Conservation (phyloP, 2,888 invertebrate species). For the Rhimphoctona megacephalus region DNA sequence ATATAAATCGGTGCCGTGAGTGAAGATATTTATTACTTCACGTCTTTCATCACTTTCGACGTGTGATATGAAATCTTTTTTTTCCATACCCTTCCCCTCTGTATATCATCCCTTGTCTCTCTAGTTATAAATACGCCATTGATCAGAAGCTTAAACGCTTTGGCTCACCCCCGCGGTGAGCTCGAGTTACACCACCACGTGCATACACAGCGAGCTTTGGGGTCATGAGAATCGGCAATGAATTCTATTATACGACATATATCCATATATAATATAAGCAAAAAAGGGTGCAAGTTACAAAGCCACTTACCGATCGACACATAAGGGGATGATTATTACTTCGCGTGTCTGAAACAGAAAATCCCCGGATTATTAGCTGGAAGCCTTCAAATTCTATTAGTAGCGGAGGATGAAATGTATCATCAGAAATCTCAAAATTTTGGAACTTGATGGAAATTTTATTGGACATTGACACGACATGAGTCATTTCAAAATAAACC, state of each 20-base stretch:
- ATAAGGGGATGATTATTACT: constrained; percentile 20
- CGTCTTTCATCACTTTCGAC: not conserved
- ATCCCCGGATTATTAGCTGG: constrained; percentile 37
- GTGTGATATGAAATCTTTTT: not conserved
- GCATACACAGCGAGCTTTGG: constrained; percentile 1
- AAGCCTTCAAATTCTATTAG: constrained; percentile 3
- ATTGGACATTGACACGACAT: not conserved
- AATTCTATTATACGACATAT: constrained; percentile 33
- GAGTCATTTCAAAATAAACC: not conserved
- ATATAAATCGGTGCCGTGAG: not conserved
- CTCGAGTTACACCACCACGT: constrained; percentile 46
- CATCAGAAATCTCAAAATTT: not conserved
- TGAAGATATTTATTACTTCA: not conserved
- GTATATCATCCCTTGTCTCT: constrained; percentile 51
- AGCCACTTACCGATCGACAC: constrained; percentile 51
- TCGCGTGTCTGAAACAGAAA: constrained; percentile 60
- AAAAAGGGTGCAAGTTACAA: constrained; percentile 36
- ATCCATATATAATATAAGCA: not conserved
- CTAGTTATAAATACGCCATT: constrained; percentile 38
- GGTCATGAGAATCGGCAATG: constrained; percentile 12
- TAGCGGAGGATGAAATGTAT: not conserved
- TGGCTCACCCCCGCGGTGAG: constrained; percentile 71
- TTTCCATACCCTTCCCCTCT: not conserved
- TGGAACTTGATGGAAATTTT: not conserved
- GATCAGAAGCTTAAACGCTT: constrained; percentile 71